Evolutionary conservation across 2,797 vertebrate genomes (phyloP).

Genomic region (Odontamblyopus lacepedii): DNA sequence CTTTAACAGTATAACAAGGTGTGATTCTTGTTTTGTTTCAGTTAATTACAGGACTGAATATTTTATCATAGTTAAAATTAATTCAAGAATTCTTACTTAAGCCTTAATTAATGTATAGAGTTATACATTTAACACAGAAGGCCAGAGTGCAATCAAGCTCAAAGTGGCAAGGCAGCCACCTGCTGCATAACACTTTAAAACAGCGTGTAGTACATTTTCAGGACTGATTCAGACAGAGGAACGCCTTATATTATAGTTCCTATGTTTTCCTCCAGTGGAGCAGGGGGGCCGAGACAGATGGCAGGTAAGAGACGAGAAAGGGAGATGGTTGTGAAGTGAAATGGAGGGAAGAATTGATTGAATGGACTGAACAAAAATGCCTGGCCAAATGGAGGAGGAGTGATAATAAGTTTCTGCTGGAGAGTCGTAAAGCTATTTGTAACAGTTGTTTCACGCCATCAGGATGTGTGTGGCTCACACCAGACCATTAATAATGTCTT

Average conservation of each 20-base stretch:
- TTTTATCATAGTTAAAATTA: too few species aligned
- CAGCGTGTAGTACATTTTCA: neutral
- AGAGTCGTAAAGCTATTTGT: conserved; percentile 30
- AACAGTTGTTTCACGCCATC: conserved; percentile 30
- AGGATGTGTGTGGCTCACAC: neutral
- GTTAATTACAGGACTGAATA: too few species aligned
- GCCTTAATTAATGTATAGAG: conserved; percentile 27
- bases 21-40: too few species aligned
- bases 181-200: conserved; percentile 19
- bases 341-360: conserved; percentile 47
- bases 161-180: conserved; percentile 1
- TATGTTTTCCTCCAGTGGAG: conserved; percentile 45
- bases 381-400: conserved; percentile 32
- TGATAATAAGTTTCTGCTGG: conserved; percentile 33
- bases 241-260: conserved; percentile 32
- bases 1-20: too few species aligned
- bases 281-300: conserved; percentile 44
- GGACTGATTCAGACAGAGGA: conserved; percentile 14
- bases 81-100: conserved; percentile 29
- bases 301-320: conserved; percentile 44
- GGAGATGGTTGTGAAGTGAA: conserved; percentile 49
- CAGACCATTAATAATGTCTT: conserved; percentile 10
- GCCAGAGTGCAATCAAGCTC: conserved; percentile 12
- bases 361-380: conserved; percentile 24
- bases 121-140: conserved; percentile 31